Conservation (phyloP, 2,888 invertebrate species). For the Leucozona laternaria region DNA sequence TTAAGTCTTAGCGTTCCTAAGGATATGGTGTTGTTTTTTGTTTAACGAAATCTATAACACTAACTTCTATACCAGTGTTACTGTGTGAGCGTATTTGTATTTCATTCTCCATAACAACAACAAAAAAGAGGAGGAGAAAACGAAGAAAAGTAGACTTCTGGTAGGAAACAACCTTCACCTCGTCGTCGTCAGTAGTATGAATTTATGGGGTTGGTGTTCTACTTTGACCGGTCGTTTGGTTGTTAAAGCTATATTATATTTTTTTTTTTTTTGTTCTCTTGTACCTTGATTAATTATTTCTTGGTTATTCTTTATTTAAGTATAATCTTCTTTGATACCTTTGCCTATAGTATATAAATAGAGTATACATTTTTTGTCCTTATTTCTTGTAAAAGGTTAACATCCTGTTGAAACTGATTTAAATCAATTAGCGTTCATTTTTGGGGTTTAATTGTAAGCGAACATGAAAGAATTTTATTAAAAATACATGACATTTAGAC, state of each 20-base stretch:
- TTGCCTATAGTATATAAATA: neutral
- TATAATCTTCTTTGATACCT: constrained; percentile 25
- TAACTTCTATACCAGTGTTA: neutral
- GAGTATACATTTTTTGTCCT: neutral
- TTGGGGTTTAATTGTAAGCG: constrained; percentile 2
- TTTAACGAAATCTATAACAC: constrained; percentile 33
- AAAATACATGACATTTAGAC: constrained; percentile 22
- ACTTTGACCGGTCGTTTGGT: constrained; percentile 51
- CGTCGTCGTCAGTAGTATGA: constrained; percentile 50
- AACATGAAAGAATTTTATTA: constrained; percentile 13
- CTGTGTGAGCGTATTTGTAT: constrained; percentile 20
- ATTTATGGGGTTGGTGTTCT: constrained; percentile 65
- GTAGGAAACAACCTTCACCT: constrained; percentile 68
- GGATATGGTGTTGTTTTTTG: neutral
- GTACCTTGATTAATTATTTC: constrained; percentile 63
- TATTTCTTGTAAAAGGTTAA: constrained; percentile 13
- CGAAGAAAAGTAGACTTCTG: constrained; percentile 38
- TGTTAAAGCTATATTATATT: constrained; percentile 23
- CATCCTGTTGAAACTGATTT: constrained; percentile 30
- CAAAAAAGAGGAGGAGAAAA: constrained; percentile 5
- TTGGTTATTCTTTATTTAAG: constrained; percentile 2
- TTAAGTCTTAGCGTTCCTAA: neutral
- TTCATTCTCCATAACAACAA: constrained; percentile 11
- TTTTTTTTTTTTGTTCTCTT: neutral
- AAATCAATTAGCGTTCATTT: constrained; percentile 25